phyloP scores from a whole-genome alignment of 2,797 vertebrate species.

The Phrynocephalus forsythii region DNA sequence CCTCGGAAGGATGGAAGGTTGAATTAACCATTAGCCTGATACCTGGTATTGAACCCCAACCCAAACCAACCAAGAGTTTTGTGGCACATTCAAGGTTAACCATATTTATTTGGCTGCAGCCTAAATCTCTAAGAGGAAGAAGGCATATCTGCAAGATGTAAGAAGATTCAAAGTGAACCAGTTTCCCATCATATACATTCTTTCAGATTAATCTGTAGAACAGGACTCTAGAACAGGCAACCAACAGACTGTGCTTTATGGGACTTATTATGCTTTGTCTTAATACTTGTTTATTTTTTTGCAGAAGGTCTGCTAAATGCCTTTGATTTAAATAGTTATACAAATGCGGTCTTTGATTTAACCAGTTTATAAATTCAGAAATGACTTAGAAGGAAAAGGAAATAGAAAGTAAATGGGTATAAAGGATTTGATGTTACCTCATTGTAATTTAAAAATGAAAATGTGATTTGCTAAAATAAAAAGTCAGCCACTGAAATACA shows the following conservation, averaged over 20 bases:
- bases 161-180: too few species aligned
- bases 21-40: too few species aligned
- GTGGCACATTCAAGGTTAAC: too few species aligned
- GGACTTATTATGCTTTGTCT: not conserved
- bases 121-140: too few species aligned
- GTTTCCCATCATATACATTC: not conserved
- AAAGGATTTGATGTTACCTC: slow-evolving; percentile 65
- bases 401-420: slow-evolving; percentile 52
- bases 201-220: not conserved
- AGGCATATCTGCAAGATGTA: too few species aligned
- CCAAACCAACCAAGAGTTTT: too few species aligned
- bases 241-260: not conserved
- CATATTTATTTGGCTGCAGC: too few species aligned
- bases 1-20: too few species aligned
- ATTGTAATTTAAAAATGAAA: slow-evolving; percentile 57
- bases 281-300: slow-evolving; percentile 9
- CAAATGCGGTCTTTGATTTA: slow-evolving; percentile 56
- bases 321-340: slow-evolving; percentile 20
- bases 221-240: not conserved
- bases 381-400: slow-evolving; percentile 58
- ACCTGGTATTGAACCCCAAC: too few species aligned
- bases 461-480: slow-evolving; percentile 24
- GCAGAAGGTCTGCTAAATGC: slow-evolving; percentile 6
- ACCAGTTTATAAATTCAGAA: slow-evolving; percentile 64
- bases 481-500: slow-evolving; percentile 56